Evolutionary conservation across 2,888 invertebrate species (phyloP), one percentile per base, ranked within the genome.

Genomic region (Drosophila pegasa): DNA sequence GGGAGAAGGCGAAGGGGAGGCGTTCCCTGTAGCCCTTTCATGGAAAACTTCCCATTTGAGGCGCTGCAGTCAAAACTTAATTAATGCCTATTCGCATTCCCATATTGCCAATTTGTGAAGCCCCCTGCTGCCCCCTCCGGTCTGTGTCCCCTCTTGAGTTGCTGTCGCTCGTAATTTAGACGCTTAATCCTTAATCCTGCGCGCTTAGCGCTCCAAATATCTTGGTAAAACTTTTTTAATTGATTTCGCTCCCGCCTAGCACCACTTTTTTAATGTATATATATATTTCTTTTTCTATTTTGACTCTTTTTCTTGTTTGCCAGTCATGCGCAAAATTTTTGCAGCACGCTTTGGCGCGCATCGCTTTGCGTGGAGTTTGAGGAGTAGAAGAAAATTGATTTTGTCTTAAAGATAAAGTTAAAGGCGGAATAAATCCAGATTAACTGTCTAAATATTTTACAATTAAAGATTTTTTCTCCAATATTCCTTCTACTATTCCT

Each of bases 201-300:
- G 20, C 48, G 38, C 76, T 56, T 56, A 60, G 20, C 51, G 47
- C 45, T 56, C 16, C 9, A 20, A 67, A 57, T 61, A 66, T 64
- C 63, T 57, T 69, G 57, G 61, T 22, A 56, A 75, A 86, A 83
- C 62, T 75, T 87, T 83, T 86, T 87, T 83, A 86, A 87, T 87
- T 86, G 85, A 85, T 85, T 86, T 80, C 51, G 57, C 68, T 8
- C 7, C 47, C 45, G 18, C 18, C 18, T 8, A 18, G 18, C 37
- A 64, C 62, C 52, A 65, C 29, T 62, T 65, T 47, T 55, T 3
- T 29, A 47, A 25, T 51, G 7, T 57, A 60, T 61, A 45, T 50
- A 31, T 33, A 12, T 55, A 55, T 60, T 48, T 5, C 56, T 66
- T 43, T 22, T 22, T 18, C 8, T 51, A 33, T 57, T 63, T 45